Evolutionary conservation across 2,113 vertebrate species (phyloP).

Genomic region (Hyperopisus bebe): DNA sequence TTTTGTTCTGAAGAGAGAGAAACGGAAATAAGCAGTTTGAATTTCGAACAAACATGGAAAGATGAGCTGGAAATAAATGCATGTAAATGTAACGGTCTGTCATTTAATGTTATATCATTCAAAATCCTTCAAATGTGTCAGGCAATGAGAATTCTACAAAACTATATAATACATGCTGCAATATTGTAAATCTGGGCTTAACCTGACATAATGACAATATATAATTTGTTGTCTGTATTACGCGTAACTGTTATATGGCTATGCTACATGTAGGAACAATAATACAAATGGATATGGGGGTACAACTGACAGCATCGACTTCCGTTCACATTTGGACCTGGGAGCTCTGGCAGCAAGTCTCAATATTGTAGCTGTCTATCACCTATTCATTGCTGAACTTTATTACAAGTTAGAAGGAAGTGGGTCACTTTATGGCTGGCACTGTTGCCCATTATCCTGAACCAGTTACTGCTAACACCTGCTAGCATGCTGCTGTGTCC

Average conservation of each 20-base stretch:
- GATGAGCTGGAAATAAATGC: not conserved
- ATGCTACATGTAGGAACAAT: not conserved
- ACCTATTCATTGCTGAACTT: not conserved
- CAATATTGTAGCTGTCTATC: not conserved
- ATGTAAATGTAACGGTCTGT: not conserved
- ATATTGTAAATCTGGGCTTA: not conserved
- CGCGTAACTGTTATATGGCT: not conserved
- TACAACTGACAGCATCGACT: not conserved
- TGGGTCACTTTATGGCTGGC: not conserved
- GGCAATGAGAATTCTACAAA: not conserved
- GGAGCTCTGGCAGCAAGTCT: not conserved
- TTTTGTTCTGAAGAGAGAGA: not conserved
- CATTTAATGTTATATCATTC: not conserved
- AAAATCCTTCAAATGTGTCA: not conserved
- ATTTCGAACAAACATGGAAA: not conserved
- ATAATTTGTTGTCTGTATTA: not conserved
- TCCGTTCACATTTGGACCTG: not conserved
- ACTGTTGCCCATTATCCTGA: not conserved
- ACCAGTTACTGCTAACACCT: not conserved
- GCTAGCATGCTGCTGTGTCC: not conserved
- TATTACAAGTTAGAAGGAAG: not conserved
- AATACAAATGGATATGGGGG: not conserved
- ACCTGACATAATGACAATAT: not conserved
- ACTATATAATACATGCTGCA: not conserved
- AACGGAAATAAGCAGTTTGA: not conserved